Base-by-base conservation (phyloP, 2,797 vertebrate genomes). In the Percopsis omiscomaycus region DNA sequence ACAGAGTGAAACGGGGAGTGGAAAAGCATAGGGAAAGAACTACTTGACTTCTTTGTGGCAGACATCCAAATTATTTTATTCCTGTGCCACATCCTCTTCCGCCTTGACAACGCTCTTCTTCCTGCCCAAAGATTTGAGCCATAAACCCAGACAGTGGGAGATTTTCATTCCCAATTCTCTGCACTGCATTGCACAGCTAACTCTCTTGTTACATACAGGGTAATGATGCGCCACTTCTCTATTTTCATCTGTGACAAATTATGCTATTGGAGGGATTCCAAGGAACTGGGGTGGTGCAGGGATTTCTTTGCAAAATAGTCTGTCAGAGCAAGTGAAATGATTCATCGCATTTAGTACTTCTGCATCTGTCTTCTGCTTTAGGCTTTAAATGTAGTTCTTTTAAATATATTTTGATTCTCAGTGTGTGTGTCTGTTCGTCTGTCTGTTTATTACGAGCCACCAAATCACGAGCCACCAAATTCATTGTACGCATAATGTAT, bases 1-100 rank as follows among this genome's bases (percentile, higher is more conserved):
- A 53, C 13, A 37, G 42, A 44, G 54, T 48, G n/a, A 32, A 27
- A 59, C 2, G 32, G 32, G 32, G 32, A 37, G 32, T 3, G 32
- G 32, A 6, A 8, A 37, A 8, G 32, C 9, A 6, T 8, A 37
- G 32, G 64, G 49, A 74, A 80, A 54, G 14, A 56, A 0, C 45
- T 30, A 68, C 62, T 60, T 52, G 13, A 73, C 4, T 22, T 16
- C 37, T 55, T 16, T 74, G 73, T 73, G 66, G 77, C 30, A 57
- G 55, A 67, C 59, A 37, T 22, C 6, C 32, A 13, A 2, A 13
- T 4, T 8, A 32, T 22, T 61, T 61, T 9, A 22, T 62, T 71
- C 76, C 80, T 68, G 46, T 61, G 32, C 69, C 46, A 62, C 63
- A 46, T 66, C 67, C 72, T 22, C 63, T 82, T 80, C 73, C 72